Base-by-base conservation (phyloP, 2,888 invertebrate species). In the Leucozona laternaria region DNA sequence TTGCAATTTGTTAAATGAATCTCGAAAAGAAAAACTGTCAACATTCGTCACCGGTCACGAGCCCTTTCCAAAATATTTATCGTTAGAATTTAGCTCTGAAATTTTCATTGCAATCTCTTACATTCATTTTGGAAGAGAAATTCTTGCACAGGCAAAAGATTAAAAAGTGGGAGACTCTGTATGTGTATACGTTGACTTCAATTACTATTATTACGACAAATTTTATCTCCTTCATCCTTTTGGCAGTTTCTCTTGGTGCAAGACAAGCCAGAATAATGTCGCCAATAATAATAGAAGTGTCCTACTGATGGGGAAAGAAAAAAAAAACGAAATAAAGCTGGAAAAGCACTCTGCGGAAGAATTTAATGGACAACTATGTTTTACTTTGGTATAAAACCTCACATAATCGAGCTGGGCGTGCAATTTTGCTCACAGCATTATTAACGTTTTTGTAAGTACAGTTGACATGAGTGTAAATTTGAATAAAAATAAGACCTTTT, bases 121-220 rank as follows among this genome's bases (percentile, higher is more conserved):
- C 45, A 48, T 84, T 79, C 37, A 64, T 40, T 58, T 50, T 55
- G 8, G 37, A 13, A 50, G 6, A 17, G n/a, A 72, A 60, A 72
- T 66, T 76, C 64, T 13, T 58, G n/a, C 34, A 72, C 20, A 45
- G 40, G 13, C 53, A 45, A 55, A 37, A 45, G 22, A 73, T 8
- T 34, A 45, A 53, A 73, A 62, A 53, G 50, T 55, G 64, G 75
- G 1, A 20, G 4, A 25, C 25, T n/a, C 11, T 28, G 2, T 17
- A 4, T 50, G 5, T 15, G 8, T 53, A 7, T 50, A 53, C 25
- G 40, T 76, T 81, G 62, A 78, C 80, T 73, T 78, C 85, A 80
- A 85, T 85, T 85, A 85, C 78, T 80, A 77, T 80, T 80, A 81
- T 85, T 85, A 78, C 85, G 77, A 85, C 85, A 85, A 80, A 85